Base-by-base conservation (phyloP, 2,797 vertebrate genomes). In the Lutjanus campechanus region DNA sequence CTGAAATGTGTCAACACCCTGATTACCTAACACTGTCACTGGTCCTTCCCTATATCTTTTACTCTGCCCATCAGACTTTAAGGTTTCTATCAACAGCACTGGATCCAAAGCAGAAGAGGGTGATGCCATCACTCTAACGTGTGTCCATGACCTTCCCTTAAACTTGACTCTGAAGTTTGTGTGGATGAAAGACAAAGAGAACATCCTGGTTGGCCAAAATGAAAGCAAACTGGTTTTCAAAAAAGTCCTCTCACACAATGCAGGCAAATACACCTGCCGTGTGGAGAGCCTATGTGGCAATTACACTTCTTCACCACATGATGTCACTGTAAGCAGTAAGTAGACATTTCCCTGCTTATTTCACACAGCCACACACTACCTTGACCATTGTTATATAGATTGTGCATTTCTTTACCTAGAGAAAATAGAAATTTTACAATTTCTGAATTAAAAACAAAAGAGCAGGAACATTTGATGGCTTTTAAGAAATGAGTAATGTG, bases 231-330 rank as follows among this genome's bases (percentile, higher is more conserved):
- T 92, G 1, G 0, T 1, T 22, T 4, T 90, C 1, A 0, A 17
- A 7, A 19, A 10, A 0, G 67, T 41, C 3, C 0, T 8, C 0
- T 0, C 9, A 1, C 0, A 0, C 1, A 0, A 20, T 0, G 0
- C 0, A 5, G 90, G 89, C 13, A 0, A 0, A 0, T 95, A 91
- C 67, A 0, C 1, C 71, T 95, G 93, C 85, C 9, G 0, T 8
- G 79, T 92, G 49, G 2, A 25, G 0, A 88, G 70, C 56, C 0
- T 0, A 0, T 81, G 56, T 71, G 85, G 85, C n/a, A 1, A 0
- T 60, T 84, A 29, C 51, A 0, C 2, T 5, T 93, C 91, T 69
- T 0, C 0, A 0, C n/a, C 80, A 81, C 15, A 60, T 0, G 0
- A 0, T 1, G 46, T 92, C 83, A n/a, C 7, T 29, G 17, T 88